Conservation (phyloP, 2,888 invertebrate species). For the Germaria angustata region DNA sequence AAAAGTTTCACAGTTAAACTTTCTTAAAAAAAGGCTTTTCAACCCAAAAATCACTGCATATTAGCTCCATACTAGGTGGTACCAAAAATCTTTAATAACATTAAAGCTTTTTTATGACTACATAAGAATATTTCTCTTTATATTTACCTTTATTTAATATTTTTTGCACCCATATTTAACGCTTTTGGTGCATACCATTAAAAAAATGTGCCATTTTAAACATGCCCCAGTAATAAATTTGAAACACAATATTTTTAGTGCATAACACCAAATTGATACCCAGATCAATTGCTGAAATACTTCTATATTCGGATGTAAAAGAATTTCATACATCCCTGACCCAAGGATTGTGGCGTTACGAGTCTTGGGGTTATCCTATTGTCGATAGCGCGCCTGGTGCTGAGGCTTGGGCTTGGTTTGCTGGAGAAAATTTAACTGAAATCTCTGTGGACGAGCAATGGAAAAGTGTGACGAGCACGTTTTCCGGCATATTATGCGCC, state of each 20-base stretch:
- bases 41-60: too few species aligned
- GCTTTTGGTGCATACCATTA: too few species aligned
- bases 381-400: slow-evolving; percentile 95
- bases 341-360: slow-evolving; percentile 96
- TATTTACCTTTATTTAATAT: too few species aligned
- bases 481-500: slow-evolving; percentile 97
- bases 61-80: too few species aligned
- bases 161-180: too few species aligned
- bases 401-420: slow-evolving; percentile 96
- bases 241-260: slow-evolving; percentile 81
- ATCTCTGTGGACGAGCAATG: slow-evolving; percentile 87
- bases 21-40: too few species aligned
- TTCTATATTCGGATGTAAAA: slow-evolving; percentile 90
- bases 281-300: slow-evolving; percentile 92
- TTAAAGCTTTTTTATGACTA: too few species aligned
- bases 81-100: too few species aligned
- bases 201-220: too few species aligned
- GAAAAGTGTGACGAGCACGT: slow-evolving; percentile 92
- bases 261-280: slow-evolving; percentile 93
- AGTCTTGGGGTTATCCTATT: slow-evolving; percentile 96
- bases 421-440: slow-evolving; percentile 81
- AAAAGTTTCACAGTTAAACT: too few species aligned
- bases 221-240: too few species aligned
- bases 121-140: too few species aligned
- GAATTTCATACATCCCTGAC: slow-evolving; percentile 95